A percentile compares a stretch with the other conserved stretches of the same genome.
Conservation (phyloP, 1,140 invertebrate species). For the Oreohelix idahoensis region DNA sequence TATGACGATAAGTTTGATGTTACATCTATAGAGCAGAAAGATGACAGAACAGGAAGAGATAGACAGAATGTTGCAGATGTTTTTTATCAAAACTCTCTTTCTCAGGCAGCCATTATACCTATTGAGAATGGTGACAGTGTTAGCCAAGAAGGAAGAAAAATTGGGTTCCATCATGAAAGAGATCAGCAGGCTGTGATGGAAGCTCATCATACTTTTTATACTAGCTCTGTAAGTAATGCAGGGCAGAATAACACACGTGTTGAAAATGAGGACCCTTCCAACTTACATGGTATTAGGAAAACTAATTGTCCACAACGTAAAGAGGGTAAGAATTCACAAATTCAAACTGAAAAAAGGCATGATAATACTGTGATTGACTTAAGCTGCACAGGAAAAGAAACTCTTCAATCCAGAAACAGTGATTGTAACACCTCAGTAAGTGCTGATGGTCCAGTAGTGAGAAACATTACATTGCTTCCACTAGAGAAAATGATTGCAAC, state of each 20-base stretch:
- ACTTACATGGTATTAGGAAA: neutral
- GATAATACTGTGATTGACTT: neutral
- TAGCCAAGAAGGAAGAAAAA: neutral
- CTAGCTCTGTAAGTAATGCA: neutral
- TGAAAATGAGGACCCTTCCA: neutral
- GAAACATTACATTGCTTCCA: too few relatives aligned
- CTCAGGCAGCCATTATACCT: neutral
- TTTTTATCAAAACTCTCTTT: neutral
- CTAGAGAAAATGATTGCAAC: too few relatives aligned
- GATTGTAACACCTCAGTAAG: neutral
- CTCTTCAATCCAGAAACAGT: neutral
- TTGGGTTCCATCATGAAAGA: neutral
- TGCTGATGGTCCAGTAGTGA: neutral
- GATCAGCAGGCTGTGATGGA: neutral
- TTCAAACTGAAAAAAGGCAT: neutral
- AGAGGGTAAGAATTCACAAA: neutral
- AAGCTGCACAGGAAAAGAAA: neutral
- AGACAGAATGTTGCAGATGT: neutral
- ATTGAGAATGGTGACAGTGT: neutral
- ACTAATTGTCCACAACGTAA: neutral
- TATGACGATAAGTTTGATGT: neutral
- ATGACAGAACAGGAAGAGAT: neutral
- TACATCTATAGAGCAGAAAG: neutral
- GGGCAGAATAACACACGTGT: neutral
- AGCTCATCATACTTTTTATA: neutral